phyloP scores from a whole-genome alignment of 2,888 invertebrate genomes.

The Lobophora halterata region DNA sequence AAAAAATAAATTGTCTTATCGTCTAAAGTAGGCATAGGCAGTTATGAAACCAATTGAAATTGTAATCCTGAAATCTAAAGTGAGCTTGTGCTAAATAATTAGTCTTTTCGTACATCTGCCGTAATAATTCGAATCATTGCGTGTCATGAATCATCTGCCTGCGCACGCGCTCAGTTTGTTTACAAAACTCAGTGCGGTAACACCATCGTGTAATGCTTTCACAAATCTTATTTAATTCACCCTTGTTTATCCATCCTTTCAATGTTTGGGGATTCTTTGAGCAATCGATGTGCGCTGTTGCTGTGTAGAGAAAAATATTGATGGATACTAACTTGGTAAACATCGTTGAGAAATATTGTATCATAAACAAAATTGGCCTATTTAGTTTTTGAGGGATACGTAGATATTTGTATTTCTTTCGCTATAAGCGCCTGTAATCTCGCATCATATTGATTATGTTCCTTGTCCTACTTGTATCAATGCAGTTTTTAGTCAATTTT shows the following conservation, averaged over 20 bases:
- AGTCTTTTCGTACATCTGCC: conserved; percentile 42
- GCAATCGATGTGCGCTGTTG: conserved; percentile 29
- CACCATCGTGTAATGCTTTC: conserved; percentile 52
- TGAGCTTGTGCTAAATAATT: conserved; percentile 32
- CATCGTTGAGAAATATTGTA: conserved; percentile 29
- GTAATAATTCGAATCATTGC: conserved; percentile 44
- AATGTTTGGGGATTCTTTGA: conserved; percentile 31
- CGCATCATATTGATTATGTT: not conserved
- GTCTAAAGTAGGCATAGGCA: no score
- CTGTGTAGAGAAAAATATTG: conserved; percentile 31
- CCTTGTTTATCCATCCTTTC: conserved; percentile 42
- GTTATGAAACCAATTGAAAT: no score
- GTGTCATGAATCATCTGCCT: conserved; percentile 50
- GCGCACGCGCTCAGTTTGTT: conserved; percentile 67
- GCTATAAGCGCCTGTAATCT: conserved; percentile 11
- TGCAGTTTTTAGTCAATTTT: conserved; percentile 38
- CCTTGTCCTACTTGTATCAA: conserved; percentile 4
- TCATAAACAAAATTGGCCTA: conserved; percentile 33
- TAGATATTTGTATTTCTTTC: conserved; percentile 20
- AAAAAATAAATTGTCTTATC: no score
- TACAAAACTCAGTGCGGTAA: conserved; percentile 67
- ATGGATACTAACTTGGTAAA: conserved; percentile 29
- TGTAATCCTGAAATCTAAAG: conserved; percentile 7
- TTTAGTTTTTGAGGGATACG: conserved; percentile 22
- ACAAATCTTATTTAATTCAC: conserved; percentile 46